phyloP scores from a whole-genome alignment of 2,797 vertebrate species.

The Eospalax fontanierii region DNA sequence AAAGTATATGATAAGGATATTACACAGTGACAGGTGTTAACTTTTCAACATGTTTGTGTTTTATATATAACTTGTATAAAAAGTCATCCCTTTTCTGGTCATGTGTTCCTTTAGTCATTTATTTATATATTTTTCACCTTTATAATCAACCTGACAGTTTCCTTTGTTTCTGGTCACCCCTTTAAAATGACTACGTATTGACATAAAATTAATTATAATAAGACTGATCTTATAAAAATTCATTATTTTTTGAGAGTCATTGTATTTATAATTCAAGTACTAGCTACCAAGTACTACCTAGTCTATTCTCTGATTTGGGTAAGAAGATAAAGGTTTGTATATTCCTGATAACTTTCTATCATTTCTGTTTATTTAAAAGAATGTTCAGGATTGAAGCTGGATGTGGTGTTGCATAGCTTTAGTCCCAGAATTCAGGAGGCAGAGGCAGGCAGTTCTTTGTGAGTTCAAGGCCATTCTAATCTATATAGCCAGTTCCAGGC shows the following conservation, averaged over 20 bases:
- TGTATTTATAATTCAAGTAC: too few species aligned
- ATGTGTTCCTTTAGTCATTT: not conserved
- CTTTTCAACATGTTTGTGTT: slow-evolving; percentile 46
- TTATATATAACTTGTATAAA: not conserved
- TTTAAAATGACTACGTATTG: slow-evolving; percentile 12
- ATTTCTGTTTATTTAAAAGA: too few species aligned
- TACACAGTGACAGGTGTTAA: not conserved
- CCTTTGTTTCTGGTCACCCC: too few species aligned
- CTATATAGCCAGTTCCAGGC: too few species aligned
- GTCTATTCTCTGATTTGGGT: slow-evolving; percentile 45
- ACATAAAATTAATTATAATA: slow-evolving; percentile 30
- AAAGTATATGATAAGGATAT: slow-evolving; percentile 1
- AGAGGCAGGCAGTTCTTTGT: too few species aligned
- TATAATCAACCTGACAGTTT: not conserved
- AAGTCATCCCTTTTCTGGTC: not conserved
- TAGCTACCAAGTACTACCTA: not conserved
- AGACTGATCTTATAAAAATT: slow-evolving; percentile 27
- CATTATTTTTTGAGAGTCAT: slow-evolving; percentile 47
- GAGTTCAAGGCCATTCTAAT: too few species aligned
- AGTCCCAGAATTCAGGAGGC: too few species aligned
- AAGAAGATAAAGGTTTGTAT: not conserved
- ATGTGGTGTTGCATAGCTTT: too few species aligned
- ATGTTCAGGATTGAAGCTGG: too few species aligned
- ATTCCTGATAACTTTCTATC: not conserved
- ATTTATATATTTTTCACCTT: slow-evolving; percentile 60